Evolutionary conservation across 1,140 invertebrate genomes (phyloP).

Genomic region (Parapsyche elsis): DNA sequence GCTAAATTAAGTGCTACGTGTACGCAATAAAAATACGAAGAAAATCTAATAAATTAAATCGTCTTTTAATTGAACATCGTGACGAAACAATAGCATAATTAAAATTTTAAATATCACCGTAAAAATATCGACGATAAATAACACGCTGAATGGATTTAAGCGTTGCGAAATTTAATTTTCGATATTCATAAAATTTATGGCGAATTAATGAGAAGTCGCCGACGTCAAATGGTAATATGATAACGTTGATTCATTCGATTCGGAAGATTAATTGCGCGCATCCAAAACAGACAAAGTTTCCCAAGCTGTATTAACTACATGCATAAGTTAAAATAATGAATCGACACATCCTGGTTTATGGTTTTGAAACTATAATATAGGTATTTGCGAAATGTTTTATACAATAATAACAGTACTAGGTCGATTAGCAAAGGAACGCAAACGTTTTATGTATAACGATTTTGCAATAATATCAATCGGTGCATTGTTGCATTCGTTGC

Average conservation of each 20-base stretch:
- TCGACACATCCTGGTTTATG: background rate
- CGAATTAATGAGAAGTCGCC: background rate
- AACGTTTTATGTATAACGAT: background rate
- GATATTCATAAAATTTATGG: background rate
- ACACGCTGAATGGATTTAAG: no score
- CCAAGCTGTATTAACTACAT: background rate
- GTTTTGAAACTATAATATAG: no score
- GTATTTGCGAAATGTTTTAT: no score
- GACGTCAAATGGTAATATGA: background rate
- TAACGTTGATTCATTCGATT: background rate
- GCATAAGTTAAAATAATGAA: no score
- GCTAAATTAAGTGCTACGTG: background rate
- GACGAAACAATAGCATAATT: no score
- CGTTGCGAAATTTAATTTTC: conserved; percentile 5
- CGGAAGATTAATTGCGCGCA: conserved; percentile 4
- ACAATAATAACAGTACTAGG: background rate
- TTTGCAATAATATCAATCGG: conserved; percentile 2
- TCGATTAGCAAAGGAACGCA: background rate
- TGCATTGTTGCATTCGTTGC: background rate
- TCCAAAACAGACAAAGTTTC: background rate
- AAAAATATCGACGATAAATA: background rate
- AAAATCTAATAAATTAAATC: no score
- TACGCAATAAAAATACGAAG: background rate
- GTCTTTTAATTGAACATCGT: no score
- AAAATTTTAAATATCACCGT: background rate